Percentiles rank a stretch among this genome's conserved stretches.
These are phyloP conservation scores for Camponotus fellah DNA, from an alignment of 2,888 invertebrate species.

Conservation along the genomic window DNA sequence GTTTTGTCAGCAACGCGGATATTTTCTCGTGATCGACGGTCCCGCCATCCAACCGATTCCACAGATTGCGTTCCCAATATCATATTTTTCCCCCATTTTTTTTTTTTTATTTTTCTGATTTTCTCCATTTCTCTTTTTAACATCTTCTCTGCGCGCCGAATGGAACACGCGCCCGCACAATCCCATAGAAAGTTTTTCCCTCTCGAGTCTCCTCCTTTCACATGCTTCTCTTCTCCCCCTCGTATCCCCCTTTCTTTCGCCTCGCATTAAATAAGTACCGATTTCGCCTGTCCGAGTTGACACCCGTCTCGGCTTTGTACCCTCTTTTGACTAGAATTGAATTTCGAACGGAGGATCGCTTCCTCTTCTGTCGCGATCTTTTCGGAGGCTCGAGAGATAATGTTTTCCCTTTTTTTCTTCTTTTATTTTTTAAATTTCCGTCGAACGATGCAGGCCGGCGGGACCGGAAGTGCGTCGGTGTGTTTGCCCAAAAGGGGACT, in stretches of 20 bases:
- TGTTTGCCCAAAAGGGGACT: conserved; percentile 86
- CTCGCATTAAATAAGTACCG: conserved; percentile 82
- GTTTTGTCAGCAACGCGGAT: conserved; percentile 85
- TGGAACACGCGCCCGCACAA: conserved; percentile 35
- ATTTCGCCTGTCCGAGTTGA: conserved; percentile 78
- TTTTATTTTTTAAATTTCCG: conserved; percentile 7
- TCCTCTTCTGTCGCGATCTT: conserved; percentile 50
- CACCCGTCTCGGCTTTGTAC: conserved; percentile 82
- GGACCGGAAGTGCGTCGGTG: conserved; percentile 85
- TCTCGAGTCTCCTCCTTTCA: conserved; percentile 36
- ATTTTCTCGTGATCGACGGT: conserved; percentile 77
- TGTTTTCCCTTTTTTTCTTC: neutral
- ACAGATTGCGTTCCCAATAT: conserved; percentile 55
- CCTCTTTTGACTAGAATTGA: conserved; percentile 85
- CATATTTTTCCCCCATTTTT: neutral
- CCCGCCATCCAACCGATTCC: conserved; percentile 72
- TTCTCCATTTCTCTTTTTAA: neutral
- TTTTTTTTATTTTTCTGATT: conserved; percentile 2
- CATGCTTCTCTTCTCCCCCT: neutral
- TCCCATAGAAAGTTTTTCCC: conserved; percentile 21
- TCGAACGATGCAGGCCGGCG: conserved; percentile 70
- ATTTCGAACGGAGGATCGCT: conserved; percentile 79
- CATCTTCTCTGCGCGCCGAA: neutral
- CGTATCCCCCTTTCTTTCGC: conserved; percentile 24
- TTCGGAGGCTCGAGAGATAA: conserved; percentile 38